Evolutionary conservation across 2,113 vertebrate species (phyloP), one percentile per base, ranked within the genome.

Genomic region (Pampusana beccarii): DNA sequence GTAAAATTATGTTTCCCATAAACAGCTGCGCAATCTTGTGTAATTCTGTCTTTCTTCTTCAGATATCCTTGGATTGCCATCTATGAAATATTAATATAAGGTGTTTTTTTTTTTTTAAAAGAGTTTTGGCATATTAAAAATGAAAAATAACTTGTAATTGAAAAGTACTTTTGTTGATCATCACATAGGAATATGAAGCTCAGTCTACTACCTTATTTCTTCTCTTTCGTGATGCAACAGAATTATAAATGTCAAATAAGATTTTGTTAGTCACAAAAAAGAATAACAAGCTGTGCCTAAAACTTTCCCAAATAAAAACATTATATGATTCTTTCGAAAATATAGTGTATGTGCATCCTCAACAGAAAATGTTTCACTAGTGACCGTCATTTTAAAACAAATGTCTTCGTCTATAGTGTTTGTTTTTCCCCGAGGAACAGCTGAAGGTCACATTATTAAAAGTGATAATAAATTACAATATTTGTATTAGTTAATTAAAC

Each of bases 401-500:
- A 95, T 65, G 20, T 48, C 53, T 97, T 97, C 96, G 34, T 96
- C 80, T 95, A 51, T 72, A 62, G 69, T 70, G 36, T 93, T 67
- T 83, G 87, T 38, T 89, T 74, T 93, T 77, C 78, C 90, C 79
- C 33, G 23, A 94, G 71, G 91, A 97, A 60, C 38, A 74, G 61
- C 19, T 93, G 72, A 97, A 97, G 92, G 73, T 96, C 65, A 90
- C 50, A 67, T 92, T 97, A 92, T 95, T 97, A 93, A 96, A 96
- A 95, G 46, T 75, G 73, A 51, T 96, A 94, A 90, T 93, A 94
- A 89, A 93, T 94, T 78, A 56, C 34, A 91, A 85, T 95, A 93
- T 97, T 97, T 97, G 44, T 95, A 50, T 91, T 94, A 88, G 73
- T 75, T 97, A 97, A 97, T 97, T 97, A 97, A 97, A 96, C 38